These are phyloP conservation scores for Phyllostomus hastatus DNA, from an alignment of 2,113 vertebrate genomes.

Conservation along the genomic window DNA sequence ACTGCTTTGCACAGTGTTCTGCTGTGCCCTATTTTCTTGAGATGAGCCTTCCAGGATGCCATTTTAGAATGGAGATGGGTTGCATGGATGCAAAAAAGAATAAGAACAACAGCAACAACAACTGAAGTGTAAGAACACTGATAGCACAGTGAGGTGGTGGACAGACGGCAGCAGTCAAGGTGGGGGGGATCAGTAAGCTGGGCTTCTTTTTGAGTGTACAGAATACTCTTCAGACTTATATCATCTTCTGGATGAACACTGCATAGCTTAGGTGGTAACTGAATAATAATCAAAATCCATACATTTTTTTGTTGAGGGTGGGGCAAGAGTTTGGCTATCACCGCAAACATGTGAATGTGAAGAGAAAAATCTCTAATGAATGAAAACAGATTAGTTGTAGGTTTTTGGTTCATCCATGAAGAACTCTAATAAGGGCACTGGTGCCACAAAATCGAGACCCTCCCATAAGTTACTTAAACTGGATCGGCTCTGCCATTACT, in stretches of 20 bases:
- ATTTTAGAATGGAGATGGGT: background rate
- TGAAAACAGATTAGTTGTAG: constrained; percentile 63
- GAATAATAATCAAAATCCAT: background rate
- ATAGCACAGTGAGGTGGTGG: background rate
- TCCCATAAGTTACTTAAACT: constrained; percentile 51
- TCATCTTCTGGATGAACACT: background rate
- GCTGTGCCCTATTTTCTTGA: background rate
- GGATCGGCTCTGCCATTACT: constrained; percentile 22
- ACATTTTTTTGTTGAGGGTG: background rate
- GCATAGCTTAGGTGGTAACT: background rate
- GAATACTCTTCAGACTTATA: background rate
- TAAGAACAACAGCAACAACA: background rate
- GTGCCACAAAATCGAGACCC: constrained; percentile 37
- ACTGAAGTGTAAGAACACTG: background rate
- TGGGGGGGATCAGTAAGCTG: background rate
- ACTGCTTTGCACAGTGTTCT: background rate
- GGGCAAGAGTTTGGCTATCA: background rate
- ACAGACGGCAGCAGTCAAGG: background rate
- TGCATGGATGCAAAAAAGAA: background rate
- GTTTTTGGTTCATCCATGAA: constrained; percentile 43
- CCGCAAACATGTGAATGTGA: background rate
- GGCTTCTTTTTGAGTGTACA: background rate
- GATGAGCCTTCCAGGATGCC: background rate
- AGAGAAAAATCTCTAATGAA: background rate
- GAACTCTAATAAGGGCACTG: constrained; percentile 46